Evolutionary conservation across 2,113 vertebrate species (phyloP).

Genomic region (Prochilodus magdalenae): DNA sequence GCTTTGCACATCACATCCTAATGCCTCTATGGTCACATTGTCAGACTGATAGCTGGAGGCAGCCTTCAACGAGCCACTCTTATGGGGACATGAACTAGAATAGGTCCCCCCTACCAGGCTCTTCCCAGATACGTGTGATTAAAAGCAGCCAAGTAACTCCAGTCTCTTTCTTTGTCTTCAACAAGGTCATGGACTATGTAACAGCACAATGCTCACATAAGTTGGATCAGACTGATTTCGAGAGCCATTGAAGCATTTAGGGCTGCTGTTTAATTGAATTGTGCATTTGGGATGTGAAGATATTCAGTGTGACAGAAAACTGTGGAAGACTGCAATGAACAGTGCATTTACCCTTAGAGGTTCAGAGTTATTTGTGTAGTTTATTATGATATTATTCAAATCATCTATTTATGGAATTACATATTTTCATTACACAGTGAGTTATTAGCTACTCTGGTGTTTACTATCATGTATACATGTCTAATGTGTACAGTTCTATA

Average conservation of each 20-base stretch:
- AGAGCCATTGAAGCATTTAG: slow-evolving; percentile 24
- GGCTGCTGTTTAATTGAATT: slow-evolving; percentile 29
- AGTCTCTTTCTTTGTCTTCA: slow-evolving; percentile 16
- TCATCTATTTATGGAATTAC: no score
- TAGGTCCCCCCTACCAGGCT: slow-evolving; percentile 31
- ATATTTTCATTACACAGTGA: no score
- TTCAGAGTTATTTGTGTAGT: not conserved
- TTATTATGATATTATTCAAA: no score
- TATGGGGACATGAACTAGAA: slow-evolving; percentile 43
- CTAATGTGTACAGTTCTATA: no score
- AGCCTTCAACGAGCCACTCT: slow-evolving; percentile 44
- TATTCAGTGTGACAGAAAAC: not conserved
- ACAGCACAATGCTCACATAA: not conserved
- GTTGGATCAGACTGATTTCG: not conserved
- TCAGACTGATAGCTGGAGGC: slow-evolving; percentile 52
- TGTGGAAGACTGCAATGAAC: no score
- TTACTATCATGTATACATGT: no score
- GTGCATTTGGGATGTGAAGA: not conserved
- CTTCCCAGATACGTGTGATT: slow-evolving; percentile 45
- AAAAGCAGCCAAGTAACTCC: slow-evolving; percentile 35
- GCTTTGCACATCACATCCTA: slow-evolving; percentile 50
- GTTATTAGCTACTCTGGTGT: no score
- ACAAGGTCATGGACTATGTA: slow-evolving; percentile 42
- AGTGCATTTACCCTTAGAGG: not conserved
- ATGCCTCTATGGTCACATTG: slow-evolving; percentile 52